Conservation (phyloP, 2,113 vertebrate genomes). For the Poecile atricapillus region DNA sequence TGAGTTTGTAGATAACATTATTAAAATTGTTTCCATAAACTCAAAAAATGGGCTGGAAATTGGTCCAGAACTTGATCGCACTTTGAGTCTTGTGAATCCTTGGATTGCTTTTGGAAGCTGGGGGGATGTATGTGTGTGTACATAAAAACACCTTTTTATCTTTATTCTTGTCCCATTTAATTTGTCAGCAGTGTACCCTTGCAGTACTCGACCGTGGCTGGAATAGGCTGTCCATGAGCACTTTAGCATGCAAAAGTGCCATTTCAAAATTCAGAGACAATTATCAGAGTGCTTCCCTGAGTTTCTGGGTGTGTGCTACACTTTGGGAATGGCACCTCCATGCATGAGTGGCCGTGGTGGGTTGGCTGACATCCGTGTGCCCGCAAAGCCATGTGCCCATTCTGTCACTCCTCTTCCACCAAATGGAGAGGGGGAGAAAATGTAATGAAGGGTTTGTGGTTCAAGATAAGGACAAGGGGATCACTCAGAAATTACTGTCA, state of each 20-base stretch:
- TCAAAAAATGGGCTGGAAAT: background rate
- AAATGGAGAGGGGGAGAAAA: background rate
- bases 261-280: background rate
- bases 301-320: background rate
- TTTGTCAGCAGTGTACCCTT: background rate
- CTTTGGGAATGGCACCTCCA: background rate
- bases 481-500: background rate
- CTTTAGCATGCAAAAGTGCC: background rate
- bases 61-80: background rate
- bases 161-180: background rate
- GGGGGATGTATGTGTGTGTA: fast-evolving
- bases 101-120: background rate
- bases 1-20: background rate
- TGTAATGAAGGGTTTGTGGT: fast-evolving
- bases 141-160: background rate
- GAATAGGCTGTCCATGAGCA: background rate
- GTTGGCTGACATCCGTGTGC: background rate
- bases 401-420: background rate
- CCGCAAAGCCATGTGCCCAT: background rate
- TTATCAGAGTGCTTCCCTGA: background rate
- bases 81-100: background rate
- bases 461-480: background rate
- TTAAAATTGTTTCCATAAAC: background rate
- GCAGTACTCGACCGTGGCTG: background rate
- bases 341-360: background rate